Conservation (phyloP, 2,888 invertebrate species). For the Conistra vaccinii region DNA sequence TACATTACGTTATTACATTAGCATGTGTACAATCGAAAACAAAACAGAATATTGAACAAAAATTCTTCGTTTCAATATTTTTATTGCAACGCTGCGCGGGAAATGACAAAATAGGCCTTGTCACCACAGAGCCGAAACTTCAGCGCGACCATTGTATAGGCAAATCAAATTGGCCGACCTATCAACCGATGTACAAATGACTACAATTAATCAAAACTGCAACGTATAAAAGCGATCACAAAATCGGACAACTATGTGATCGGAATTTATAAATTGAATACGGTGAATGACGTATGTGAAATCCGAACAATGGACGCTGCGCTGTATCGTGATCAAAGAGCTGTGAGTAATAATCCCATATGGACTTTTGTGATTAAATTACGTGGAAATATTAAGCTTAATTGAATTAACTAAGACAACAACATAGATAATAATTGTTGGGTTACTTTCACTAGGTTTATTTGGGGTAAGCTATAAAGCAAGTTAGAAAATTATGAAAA, state of each 20-base stretch:
- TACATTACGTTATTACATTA: conserved; percentile 67
- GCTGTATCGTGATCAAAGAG: conserved; percentile 16
- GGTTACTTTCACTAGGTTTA: background rate
- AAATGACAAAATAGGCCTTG: conserved; percentile 45
- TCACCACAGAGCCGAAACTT: conserved; percentile 28
- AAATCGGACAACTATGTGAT: conserved; percentile 57
- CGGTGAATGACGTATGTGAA: conserved; percentile 22
- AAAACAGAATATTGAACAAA: conserved; percentile 50
- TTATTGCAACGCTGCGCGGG: conserved; percentile 23
- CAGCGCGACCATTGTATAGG: conserved; percentile 30
- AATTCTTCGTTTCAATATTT: conserved; percentile 41
- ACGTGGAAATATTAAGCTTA: background rate
- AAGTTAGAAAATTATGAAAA: background rate
- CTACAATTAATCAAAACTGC: conserved; percentile 60
- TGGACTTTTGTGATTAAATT: background rate
- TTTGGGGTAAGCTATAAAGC: background rate
- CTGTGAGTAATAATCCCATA: conserved; percentile 3
- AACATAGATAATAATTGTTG: background rate
- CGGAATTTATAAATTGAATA: conserved; percentile 50
- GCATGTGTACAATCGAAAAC: conserved; percentile 55
- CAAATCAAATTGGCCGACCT: conserved; percentile 38
- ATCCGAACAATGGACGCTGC: conserved; percentile 23
- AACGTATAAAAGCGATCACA: conserved; percentile 51
- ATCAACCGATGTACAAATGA: conserved; percentile 47
- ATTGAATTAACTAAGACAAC: background rate